These are phyloP conservation scores for Macrophya annulata DNA, from an alignment of 2,888 invertebrate genomes.

Conservation along the genomic window DNA sequence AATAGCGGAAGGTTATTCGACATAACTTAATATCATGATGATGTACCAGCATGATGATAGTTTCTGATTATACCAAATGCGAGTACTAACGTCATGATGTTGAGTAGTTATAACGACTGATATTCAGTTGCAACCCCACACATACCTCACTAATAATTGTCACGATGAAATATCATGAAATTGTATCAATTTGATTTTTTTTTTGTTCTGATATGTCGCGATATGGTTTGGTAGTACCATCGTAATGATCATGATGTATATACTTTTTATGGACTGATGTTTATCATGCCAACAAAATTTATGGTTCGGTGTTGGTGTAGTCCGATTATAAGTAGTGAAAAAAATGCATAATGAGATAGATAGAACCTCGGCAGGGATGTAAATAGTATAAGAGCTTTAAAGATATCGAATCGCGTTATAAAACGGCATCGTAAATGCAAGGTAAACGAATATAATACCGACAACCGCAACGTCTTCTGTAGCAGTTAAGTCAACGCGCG, in stretches of 20 bases:
- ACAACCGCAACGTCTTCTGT: constrained; percentile 76
- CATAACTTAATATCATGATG: background rate
- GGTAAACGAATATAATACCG: constrained; percentile 79
- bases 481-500: constrained; percentile 70
- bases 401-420: constrained; percentile 73
- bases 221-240: no score
- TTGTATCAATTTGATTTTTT: background rate
- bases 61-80: no score
- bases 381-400: background rate
- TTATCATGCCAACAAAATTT: background rate
- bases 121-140: background rate
- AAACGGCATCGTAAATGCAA: constrained; percentile 79
- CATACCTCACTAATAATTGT: background rate
- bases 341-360: background rate
- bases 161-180: background rate
- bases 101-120: background rate
- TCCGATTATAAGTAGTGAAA: background rate
- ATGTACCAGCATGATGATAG: background rate
- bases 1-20: background rate
- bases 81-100: no score
- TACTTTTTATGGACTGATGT: background rate
- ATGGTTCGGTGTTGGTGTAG: no score
- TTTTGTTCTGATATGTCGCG: background rate
- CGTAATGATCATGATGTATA: background rate
- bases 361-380: background rate